Evolutionary conservation across 2,113 vertebrate species (phyloP).

Genomic region (Colius striatus): DNA sequence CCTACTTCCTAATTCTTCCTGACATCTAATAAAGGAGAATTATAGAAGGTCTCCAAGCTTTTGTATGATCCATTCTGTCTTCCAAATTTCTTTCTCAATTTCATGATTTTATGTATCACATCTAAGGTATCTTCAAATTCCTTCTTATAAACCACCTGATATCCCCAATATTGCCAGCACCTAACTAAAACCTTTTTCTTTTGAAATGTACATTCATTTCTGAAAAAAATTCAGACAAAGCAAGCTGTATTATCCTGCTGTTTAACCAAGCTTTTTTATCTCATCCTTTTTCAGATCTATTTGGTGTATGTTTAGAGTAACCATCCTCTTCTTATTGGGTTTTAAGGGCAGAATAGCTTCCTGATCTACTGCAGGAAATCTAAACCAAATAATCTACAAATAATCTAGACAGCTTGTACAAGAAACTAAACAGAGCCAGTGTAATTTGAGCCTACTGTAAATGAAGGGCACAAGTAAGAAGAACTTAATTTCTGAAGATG

Average conservation of each 20-base stretch:
- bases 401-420: neutral
- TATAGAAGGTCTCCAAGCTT: neutral
- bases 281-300: neutral
- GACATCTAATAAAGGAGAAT: neutral
- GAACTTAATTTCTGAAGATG: neutral
- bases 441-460: neutral
- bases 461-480: neutral
- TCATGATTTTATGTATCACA: neutral
- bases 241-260: neutral
- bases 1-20: neutral
- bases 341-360: neutral
- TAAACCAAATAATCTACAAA: neutral
- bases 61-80: neutral
- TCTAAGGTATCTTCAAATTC: neutral
- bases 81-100: neutral
- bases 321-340: neutral
- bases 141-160: neutral
- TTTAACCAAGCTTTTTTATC: neutral
- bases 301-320: neutral
- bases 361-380: neutral
- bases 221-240: neutral
- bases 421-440: neutral
- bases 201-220: neutral
- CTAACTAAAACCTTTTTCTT: neutral
- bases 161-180: neutral